Conservation (phyloP, 2,888 invertebrate genomes). For the Pyrgus malvae region DNA sequence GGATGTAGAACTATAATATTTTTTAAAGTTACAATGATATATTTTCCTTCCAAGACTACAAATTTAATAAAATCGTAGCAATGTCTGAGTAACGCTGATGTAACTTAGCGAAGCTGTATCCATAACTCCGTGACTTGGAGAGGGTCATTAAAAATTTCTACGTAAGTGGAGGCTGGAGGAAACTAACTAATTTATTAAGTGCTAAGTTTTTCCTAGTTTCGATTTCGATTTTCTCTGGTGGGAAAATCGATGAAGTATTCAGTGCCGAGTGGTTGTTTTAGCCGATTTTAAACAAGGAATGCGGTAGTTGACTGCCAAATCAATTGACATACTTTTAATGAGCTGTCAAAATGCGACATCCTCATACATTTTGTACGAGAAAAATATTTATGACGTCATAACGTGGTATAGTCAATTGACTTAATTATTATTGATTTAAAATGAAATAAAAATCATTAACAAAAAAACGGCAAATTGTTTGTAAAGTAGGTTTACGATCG, state of each 20-base stretch:
- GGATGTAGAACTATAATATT: too few relatives aligned
- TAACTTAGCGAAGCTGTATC: constrained; percentile 1
- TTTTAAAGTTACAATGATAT: not conserved
- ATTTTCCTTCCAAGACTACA: not conserved
- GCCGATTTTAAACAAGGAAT: not conserved
- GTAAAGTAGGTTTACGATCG: too few relatives aligned
- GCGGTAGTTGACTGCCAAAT: too few relatives aligned
- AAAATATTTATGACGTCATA: too few relatives aligned
- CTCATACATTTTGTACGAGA: too few relatives aligned
- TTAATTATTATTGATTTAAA: too few relatives aligned
- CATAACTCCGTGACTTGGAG: constrained; percentile 6
- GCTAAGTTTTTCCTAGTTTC: not conserved
- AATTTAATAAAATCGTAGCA: not conserved
- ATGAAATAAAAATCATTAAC: too few relatives aligned
- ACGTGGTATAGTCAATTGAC: too few relatives aligned
- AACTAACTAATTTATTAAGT: not conserved
- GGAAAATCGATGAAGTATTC: not conserved
- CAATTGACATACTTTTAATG: too few relatives aligned
- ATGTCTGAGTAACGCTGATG: constrained; percentile 1
- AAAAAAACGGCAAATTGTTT: too few relatives aligned
- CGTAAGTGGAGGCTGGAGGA: not conserved
- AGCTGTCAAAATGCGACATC: too few relatives aligned
- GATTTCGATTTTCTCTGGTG: not conserved
- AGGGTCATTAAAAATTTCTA: constrained; percentile 19
- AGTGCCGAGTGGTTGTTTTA: not conserved